A percentile compares a stretch with the other conserved stretches of the same genome.
Conservation (phyloP, 2,113 vertebrate genomes). For the Hystrix brachyura region DNA sequence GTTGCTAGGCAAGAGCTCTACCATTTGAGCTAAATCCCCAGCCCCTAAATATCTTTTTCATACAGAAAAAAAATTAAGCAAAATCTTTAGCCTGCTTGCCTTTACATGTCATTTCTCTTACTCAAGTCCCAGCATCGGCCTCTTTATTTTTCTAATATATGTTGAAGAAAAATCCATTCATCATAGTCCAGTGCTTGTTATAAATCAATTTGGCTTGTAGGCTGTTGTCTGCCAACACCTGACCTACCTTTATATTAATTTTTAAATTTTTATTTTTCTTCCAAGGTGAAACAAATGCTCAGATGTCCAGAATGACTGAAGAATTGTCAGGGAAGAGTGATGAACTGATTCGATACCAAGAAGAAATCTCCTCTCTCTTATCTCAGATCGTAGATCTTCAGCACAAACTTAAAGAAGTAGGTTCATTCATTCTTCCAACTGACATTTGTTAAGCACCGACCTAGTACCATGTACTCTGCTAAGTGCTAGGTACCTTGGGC, state of each 20-base stretch:
- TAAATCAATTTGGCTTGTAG: background rate
- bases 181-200: background rate
- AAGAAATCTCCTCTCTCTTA: constrained; percentile 96
- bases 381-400: constrained; percentile 98
- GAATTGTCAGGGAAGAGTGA: constrained; percentile 95
- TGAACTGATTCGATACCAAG: constrained; percentile 95
- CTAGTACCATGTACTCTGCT: background rate
- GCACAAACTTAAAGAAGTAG: constrained; percentile 95
- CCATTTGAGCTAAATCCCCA: no score
- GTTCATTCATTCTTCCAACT: background rate
- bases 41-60: background rate
- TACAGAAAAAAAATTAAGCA: background rate
- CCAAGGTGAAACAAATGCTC: constrained; percentile 96
- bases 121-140: background rate
- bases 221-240: background rate
- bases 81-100: background rate
- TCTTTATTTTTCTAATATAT: constrained; percentile 27
- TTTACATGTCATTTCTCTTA: background rate
- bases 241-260: background rate
- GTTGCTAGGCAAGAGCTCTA: no score
- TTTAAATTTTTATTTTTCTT: constrained; percentile 32
- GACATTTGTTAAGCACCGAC: background rate
- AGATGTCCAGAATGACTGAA: constrained; percentile 95
- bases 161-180: constrained; percentile 32
- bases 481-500: background rate